These are phyloP conservation scores for Bhutanitis thaidina DNA, from an alignment of 2,888 invertebrate species.

Conservation along the genomic window DNA sequence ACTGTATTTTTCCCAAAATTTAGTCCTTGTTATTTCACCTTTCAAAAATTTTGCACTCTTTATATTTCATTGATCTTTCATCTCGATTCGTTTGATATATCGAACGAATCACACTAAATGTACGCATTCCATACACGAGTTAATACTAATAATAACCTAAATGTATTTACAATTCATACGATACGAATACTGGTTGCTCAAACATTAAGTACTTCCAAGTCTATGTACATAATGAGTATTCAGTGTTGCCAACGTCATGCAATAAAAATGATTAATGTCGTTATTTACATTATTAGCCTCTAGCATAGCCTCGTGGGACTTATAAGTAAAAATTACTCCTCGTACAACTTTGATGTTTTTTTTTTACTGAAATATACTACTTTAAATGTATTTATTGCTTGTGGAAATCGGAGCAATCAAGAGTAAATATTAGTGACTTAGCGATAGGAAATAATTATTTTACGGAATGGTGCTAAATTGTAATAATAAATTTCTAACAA, in stretches of 20 bases:
- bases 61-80: not conserved
- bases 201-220: constrained; percentile 28
- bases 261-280: constrained; percentile 13
- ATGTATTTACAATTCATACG: constrained; percentile 27
- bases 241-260: constrained; percentile 24
- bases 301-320: constrained; percentile 19
- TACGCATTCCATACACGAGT: constrained; percentile 3
- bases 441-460: too few relatives aligned
- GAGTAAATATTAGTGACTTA: too few relatives aligned
- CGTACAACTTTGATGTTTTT: too few relatives aligned
- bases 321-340: not conserved
- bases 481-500: too few relatives aligned
- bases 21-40: too few relatives aligned
- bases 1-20: too few relatives aligned
- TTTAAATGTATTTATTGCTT: too few relatives aligned
- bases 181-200: constrained; percentile 35
- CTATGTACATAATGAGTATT: constrained; percentile 33
- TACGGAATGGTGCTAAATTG: too few relatives aligned
- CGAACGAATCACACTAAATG: not conserved
- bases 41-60: too few relatives aligned
- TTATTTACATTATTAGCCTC: constrained; percentile 23
- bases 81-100: not conserved
- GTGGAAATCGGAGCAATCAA: too few relatives aligned
- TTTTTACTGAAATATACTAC: too few relatives aligned
- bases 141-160: constrained; percentile 21